Evolutionary conservation across 2,113 vertebrate species (phyloP).

Genomic region (Blennius ocellaris): DNA sequence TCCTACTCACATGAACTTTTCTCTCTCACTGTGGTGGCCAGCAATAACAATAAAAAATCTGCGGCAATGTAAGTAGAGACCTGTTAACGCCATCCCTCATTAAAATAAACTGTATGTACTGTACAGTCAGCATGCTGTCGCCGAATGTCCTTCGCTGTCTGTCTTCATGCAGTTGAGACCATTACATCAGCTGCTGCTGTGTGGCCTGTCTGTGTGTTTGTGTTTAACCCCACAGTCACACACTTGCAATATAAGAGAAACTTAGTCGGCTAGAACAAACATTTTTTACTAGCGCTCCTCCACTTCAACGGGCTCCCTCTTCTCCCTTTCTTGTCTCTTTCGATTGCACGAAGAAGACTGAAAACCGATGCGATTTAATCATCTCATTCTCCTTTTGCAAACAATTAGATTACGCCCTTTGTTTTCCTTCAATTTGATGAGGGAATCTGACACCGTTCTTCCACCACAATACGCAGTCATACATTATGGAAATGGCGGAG

Average conservation of each 20-base stretch:
- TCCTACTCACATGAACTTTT: not conserved
- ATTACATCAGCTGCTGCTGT: conserved; percentile 51
- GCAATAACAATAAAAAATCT: conserved; percentile 42
- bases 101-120: conserved; percentile 47
- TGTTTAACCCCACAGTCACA: conserved; percentile 49
- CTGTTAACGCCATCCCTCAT: conserved; percentile 64
- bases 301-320: not conserved
- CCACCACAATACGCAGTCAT: conserved; percentile 48
- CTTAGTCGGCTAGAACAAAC: not conserved
- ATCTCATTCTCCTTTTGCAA: conserved; percentile 66
- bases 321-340: conserved; percentile 23
- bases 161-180: conserved; percentile 36
- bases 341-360: conserved; percentile 22
- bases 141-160: conserved; percentile 50
- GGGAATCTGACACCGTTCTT: conserved; percentile 60
- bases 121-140: conserved; percentile 12
- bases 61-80: not conserved
- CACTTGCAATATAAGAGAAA: conserved; percentile 28
- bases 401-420: conserved; percentile 71
- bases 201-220: conserved; percentile 30
- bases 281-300: conserved; percentile 20
- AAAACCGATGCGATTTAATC: conserved; percentile 69
- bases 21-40: conserved; percentile 2
- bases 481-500: conserved; percentile 66
- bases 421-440: conserved; percentile 69